A percentile compares a stretch with the other conserved stretches of the same genome.
Evolutionary conservation across 1,140 invertebrate genomes (phyloP).

Genomic region (Orchestia grillus): DNA sequence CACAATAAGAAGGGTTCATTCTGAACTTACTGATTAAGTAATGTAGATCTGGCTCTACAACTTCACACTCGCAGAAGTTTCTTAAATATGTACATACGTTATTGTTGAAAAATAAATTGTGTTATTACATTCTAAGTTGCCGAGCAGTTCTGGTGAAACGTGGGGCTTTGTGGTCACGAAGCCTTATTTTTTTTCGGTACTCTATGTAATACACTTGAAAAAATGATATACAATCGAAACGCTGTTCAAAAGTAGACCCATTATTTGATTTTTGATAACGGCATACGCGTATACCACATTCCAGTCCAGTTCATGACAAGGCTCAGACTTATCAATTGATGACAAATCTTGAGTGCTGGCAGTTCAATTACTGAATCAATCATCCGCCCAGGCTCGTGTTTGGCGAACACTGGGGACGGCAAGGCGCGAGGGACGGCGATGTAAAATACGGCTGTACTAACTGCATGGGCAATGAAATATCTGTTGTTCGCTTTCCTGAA

Average conservation of each 20-base stretch:
- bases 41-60: not conserved
- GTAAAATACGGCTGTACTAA: not conserved
- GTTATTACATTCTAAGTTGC: no score
- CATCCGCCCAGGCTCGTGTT: not conserved
- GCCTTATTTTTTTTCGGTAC: no score
- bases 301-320: not conserved
- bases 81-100: no score
- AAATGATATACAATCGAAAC: not conserved
- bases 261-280: not conserved
- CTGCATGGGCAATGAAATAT: not conserved
- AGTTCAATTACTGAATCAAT: not conserved
- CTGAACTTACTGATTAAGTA: not conserved
- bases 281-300: not conserved
- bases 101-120: no score
- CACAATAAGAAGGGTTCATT: not conserved
- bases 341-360: not conserved
- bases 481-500: not conserved
- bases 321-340: not conserved
- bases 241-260: not conserved
- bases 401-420: not conserved
- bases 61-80: not conserved
- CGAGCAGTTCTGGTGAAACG: no score
- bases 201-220: no score
- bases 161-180: no score
- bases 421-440: no score